Conservation (phyloP, 2,113 vertebrate species). For the Phyllostomus discolor region DNA sequence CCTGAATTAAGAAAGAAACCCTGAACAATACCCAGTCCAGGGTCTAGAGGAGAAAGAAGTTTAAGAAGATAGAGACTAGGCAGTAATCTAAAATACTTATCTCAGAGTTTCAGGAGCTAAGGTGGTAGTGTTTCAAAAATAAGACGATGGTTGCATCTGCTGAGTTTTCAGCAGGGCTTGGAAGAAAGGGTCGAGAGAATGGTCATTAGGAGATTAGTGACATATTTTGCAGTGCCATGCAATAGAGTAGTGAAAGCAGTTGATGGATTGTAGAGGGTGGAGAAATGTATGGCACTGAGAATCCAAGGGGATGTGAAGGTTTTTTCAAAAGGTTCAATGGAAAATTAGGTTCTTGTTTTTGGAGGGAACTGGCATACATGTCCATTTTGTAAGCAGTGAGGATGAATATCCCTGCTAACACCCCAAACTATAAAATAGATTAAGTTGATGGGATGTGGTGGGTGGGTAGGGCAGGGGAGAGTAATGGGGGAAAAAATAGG, state of each 20-base stretch:
- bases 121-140: not conserved
- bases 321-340: not conserved
- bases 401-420: not conserved
- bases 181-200: not conserved
- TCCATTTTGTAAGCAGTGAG: not conserved
- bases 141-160: not conserved
- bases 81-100: not conserved
- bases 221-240: not conserved
- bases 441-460: not conserved
- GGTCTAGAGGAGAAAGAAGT: not conserved
- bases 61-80: not conserved
- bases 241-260: not conserved
- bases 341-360: not conserved
- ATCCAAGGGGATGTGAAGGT: not conserved
- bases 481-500: too few relatives aligned
- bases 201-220: not conserved
- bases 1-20: not conserved
- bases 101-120: conserved; percentile 2
- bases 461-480: too few relatives aligned
- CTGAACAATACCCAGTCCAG: not conserved
- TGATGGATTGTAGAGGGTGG: not conserved
- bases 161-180: not conserved
- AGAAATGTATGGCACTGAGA: not conserved
- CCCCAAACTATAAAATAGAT: not conserved
- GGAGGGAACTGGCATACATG: not conserved